These are phyloP conservation scores for Protodeltote pygarga DNA, from an alignment of 2,888 invertebrate genomes.

Conservation along the genomic window DNA sequence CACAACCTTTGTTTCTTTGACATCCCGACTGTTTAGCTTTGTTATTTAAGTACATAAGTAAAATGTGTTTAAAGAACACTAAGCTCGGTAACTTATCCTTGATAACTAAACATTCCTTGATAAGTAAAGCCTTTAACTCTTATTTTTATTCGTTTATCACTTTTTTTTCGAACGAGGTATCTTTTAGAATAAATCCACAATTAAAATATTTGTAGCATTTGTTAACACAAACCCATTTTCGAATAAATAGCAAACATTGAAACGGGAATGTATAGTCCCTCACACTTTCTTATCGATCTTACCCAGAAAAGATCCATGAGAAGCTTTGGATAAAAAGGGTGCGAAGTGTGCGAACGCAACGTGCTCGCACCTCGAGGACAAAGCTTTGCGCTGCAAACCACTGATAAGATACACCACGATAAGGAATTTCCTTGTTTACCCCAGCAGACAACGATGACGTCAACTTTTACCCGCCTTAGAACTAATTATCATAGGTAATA, in stretches of 20 bases:
- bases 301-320: constrained; percentile 66
- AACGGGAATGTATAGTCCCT: constrained; percentile 56
- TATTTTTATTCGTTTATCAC: constrained; percentile 2
- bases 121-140: constrained; percentile 10
- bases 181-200: not conserved
- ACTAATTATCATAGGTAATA: constrained; percentile 18
- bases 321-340: constrained; percentile 64
- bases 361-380: constrained; percentile 57
- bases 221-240: too few species aligned
- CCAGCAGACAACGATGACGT: constrained; percentile 41
- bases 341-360: constrained; percentile 69
- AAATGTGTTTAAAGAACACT: constrained; percentile 35
- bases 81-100: constrained; percentile 34
- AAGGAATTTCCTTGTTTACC: constrained; percentile 45
- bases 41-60: constrained; percentile 35
- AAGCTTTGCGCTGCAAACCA: constrained; percentile 56
- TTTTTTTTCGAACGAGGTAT: not conserved
- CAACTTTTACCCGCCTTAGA: constrained; percentile 24
- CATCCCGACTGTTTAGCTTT: constrained; percentile 23
- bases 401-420: constrained; percentile 59
- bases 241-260: constrained; percentile 16
- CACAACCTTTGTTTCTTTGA: constrained; percentile 58
- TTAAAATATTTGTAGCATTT: too few species aligned
- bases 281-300: constrained; percentile 72
- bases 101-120: constrained; percentile 46